These are phyloP conservation scores for Cydia amplana DNA, from an alignment of 1,140 invertebrate genomes.

Conservation along the genomic window DNA sequence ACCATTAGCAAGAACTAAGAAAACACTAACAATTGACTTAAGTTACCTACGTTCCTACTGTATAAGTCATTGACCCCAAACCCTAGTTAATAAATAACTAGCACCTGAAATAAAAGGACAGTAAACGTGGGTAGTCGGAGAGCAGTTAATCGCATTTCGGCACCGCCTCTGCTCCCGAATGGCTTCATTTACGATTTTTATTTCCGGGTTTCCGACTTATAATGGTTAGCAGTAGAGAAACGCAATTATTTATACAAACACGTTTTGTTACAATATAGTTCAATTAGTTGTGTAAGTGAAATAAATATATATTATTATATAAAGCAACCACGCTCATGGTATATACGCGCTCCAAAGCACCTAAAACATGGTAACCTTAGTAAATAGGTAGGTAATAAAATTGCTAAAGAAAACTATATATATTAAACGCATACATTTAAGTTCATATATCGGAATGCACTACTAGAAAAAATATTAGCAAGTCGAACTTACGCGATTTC, in stretches of 20 bases:
- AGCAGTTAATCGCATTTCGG: slow-evolving; percentile 76
- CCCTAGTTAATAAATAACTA: slow-evolving; percentile 61
- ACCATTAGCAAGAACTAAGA: neutral
- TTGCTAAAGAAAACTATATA: no score
- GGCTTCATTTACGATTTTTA: slow-evolving; percentile 79
- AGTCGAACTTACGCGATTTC: neutral
- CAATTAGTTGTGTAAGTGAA: no score
- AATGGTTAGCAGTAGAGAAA: neutral
- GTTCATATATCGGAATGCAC: no score
- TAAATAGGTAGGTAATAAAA: no score
- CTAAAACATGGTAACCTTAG: no score
- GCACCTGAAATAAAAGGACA: slow-evolving; percentile 77
- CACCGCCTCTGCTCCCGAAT: slow-evolving; percentile 68
- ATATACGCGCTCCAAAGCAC: no score
- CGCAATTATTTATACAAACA: neutral
- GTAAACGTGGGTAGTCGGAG: slow-evolving; percentile 70
- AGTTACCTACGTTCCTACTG: neutral
- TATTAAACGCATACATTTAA: no score
- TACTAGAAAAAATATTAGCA: no score
- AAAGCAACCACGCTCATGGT: no score
- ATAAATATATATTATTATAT: no score
- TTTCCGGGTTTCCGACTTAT: slow-evolving; percentile 62
- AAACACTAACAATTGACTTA: slow-evolving; percentile 20
- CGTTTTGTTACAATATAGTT: neutral
- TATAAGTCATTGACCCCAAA: slow-evolving; percentile 39